A percentile compares a stretch with the other conserved stretches of the same genome.
These are phyloP conservation scores for Columba livia DNA, from an alignment of 2,113 vertebrate genomes.

Conservation along the genomic window DNA sequence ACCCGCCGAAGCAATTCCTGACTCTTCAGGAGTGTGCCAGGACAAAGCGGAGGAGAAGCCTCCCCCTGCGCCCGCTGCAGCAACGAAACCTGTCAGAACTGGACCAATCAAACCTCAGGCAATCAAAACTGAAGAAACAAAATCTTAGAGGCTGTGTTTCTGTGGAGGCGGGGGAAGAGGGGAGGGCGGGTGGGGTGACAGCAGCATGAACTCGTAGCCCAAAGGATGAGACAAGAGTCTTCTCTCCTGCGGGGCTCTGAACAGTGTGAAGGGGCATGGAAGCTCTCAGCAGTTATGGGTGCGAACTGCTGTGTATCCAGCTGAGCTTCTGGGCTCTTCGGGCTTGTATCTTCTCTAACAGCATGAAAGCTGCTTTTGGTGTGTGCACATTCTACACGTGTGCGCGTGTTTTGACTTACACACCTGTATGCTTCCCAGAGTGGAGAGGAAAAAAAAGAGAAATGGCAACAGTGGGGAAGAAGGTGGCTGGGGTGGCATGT, in stretches of 20 bases:
- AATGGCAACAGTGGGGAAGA: neutral
- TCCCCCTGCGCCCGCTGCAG: slow-evolving; percentile 66
- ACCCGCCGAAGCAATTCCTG: slow-evolving; percentile 76
- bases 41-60: slow-evolving; percentile 86
- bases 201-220: slow-evolving; percentile 22
- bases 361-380: slow-evolving; percentile 25
- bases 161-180: neutral
- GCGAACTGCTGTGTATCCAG: neutral
- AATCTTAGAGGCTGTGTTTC: slow-evolving; percentile 77
- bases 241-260: neutral
- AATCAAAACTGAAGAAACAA: slow-evolving; percentile 97
- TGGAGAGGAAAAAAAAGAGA: neutral
- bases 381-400: neutral
- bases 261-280: neutral
- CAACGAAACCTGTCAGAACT: slow-evolving; percentile 92
- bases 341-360: slow-evolving; percentile 2
- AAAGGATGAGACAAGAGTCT: neutral
- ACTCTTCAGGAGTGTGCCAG: slow-evolving; percentile 78
- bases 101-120: slow-evolving; percentile 99
- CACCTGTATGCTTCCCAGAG: neutral
- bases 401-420: neutral
- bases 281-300: neutral
- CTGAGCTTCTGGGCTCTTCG: slow-evolving; percentile 11
- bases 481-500: neutral
- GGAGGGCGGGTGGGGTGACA: neutral